A percentile compares a stretch with the other conserved stretches of the same genome.
These are phyloP conservation scores for Leptobrachium ailaonicum DNA, from an alignment of 2,113 vertebrate genomes.

Conservation along the genomic window DNA sequence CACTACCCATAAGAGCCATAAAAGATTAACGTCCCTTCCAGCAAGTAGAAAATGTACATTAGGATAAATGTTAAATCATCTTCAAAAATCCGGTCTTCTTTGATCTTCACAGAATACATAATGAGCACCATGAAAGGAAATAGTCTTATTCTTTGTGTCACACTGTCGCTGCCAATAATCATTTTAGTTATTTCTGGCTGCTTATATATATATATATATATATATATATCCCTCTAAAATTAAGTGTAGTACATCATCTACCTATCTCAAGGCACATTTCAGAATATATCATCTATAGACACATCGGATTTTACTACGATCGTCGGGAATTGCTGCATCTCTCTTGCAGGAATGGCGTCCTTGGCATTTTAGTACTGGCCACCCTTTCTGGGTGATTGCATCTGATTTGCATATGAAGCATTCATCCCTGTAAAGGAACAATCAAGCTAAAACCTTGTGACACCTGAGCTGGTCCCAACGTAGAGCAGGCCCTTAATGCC, in stretches of 20 bases:
- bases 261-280: neutral
- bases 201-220: no score
- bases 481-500: no score
- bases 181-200: no score
- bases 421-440: no score
- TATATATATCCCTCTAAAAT: no score
- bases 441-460: no score
- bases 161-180: neutral
- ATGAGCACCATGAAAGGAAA: neutral
- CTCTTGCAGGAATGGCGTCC: no score
- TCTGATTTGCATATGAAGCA: no score
- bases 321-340: no score
- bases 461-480: no score
- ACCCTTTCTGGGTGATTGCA: no score
- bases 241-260: neutral
- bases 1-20: neutral
- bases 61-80: constrained; percentile 3
- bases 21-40: constrained; percentile 10
- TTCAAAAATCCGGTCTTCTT: constrained; percentile 3
- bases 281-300: neutral
- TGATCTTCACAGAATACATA: constrained; percentile 9
- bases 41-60: constrained; percentile 6
- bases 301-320: neutral
- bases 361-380: no score
- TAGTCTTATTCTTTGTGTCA: neutral